Conservation (phyloP, 2,888 invertebrate genomes). For the Bombyx huttoni region DNA sequence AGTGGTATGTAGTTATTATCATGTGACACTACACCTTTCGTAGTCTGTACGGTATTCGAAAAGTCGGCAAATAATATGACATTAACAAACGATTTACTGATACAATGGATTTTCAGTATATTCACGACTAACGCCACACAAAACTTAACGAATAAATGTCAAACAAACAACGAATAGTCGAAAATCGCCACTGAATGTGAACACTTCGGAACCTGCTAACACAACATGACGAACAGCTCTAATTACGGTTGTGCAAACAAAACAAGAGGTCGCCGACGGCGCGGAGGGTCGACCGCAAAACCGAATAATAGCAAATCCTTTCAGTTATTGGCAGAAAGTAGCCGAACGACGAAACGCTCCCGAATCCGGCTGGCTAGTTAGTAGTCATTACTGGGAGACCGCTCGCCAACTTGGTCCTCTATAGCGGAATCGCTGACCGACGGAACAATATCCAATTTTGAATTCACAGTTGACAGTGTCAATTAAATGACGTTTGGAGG, state of each 20-base stretch:
- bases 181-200: constrained; percentile 8
- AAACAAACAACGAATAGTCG: background rate
- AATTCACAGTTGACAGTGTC: constrained; percentile 38
- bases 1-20: too few relatives aligned
- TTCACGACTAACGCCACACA: background rate
- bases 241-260: constrained; percentile 40
- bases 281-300: constrained; percentile 37
- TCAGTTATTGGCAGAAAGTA: constrained; percentile 37
- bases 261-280: constrained; percentile 31
- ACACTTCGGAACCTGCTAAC: constrained; percentile 23
- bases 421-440: constrained; percentile 25
- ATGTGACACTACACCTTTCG: too few relatives aligned
- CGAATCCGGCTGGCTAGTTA: constrained; percentile 31
- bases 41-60: too few relatives aligned
- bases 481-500: constrained; percentile 29
- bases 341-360: constrained; percentile 7
- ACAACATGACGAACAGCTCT: constrained; percentile 31
- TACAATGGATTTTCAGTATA: too few relatives aligned
- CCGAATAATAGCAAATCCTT: constrained; percentile 38
- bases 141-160: background rate
- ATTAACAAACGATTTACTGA: too few relatives aligned
- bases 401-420: constrained; percentile 33
- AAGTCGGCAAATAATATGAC: too few relatives aligned
- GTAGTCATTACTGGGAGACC: constrained; percentile 41
- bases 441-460: constrained; percentile 43